A percentile compares a stretch with the other conserved stretches of the same genome.
Evolutionary conservation across 2,888 invertebrate species (phyloP).

Genomic region (Chymomyza procnemis): DNA sequence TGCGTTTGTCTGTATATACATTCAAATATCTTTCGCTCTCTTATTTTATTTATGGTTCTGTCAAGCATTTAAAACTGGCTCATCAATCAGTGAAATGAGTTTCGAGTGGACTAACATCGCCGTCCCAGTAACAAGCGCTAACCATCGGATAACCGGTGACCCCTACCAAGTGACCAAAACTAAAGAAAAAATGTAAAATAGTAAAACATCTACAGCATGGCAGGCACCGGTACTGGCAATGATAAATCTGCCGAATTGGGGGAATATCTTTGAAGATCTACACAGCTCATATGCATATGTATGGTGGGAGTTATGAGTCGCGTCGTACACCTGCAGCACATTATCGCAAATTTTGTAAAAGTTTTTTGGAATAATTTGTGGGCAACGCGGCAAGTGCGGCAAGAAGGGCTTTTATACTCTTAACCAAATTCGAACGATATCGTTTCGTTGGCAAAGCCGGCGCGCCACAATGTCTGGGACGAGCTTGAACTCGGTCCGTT

Average conservation of each 20-base stretch:
- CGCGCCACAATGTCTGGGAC: slow-evolving; percentile 65
- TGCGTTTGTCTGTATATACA: slow-evolving; percentile 30
- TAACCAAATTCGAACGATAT: not conserved
- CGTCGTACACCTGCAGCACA: not conserved
- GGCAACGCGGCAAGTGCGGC: not conserved
- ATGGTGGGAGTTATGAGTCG: slow-evolving; percentile 40
- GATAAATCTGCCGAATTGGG: slow-evolving; percentile 49
- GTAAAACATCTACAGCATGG: slow-evolving; percentile 29
- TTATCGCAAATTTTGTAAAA: not conserved
- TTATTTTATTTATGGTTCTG: slow-evolving; percentile 57
- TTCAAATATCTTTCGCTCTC: slow-evolving; percentile 38
- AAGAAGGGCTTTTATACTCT: not conserved
- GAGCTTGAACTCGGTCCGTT: not conserved
- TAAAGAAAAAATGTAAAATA: slow-evolving; percentile 55
- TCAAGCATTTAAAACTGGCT: slow-evolving; percentile 54
- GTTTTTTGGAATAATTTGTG: not conserved
- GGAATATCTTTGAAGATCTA: not conserved
- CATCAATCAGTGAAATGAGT: slow-evolving; percentile 68
- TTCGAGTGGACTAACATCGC: slow-evolving; percentile 38
- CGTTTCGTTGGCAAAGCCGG: not conserved
- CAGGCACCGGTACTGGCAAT: slow-evolving; percentile 53
- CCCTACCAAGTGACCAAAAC: slow-evolving; percentile 2
- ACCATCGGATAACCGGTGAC: slow-evolving; percentile 28
- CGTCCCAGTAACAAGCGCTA: not conserved
- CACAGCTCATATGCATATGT: slow-evolving; percentile 21